A percentile compares a stretch with the other conserved stretches of the same genome.
Evolutionary conservation across 2,113 vertebrate species (phyloP).

Genomic region (Melozone crissalis): DNA sequence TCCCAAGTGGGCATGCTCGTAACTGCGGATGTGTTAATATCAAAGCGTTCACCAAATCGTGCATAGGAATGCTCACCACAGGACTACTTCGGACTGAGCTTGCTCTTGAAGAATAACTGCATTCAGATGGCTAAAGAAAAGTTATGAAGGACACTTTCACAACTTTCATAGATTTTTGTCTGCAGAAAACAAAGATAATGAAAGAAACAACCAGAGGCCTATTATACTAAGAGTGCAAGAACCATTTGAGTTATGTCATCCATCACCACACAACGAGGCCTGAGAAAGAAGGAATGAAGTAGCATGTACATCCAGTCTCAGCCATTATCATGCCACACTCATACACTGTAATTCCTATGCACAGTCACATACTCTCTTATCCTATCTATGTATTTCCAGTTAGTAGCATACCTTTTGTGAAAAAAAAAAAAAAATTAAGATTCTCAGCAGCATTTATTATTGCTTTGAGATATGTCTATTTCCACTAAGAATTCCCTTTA

Average conservation of each 20-base stretch:
- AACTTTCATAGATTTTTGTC: background rate
- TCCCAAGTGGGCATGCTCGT: background rate
- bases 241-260: constrained; percentile 78
- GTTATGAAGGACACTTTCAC: constrained; percentile 61
- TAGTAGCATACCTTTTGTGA: background rate
- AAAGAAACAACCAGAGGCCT: background rate
- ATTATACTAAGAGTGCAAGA: constrained; percentile 85
- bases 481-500: background rate
- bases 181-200: background rate
- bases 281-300: constrained; percentile 69
- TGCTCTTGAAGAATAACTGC: constrained; percentile 88
- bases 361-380: background rate
- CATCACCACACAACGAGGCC: constrained; percentile 83
- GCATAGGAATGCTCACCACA: constrained; percentile 81
- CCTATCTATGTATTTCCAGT: background rate
- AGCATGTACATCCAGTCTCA: background rate
- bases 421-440: background rate
- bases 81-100: constrained; percentile 90
- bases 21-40: background rate
- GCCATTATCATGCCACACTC: background rate
- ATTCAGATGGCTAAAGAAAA: constrained; percentile 88
- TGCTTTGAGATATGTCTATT: background rate
- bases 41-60: background rate
- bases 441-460: background rate
- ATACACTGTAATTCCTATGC: background rate